phyloP scores from a whole-genome alignment of 2,113 vertebrate species.

The Blennius ocellaris region DNA sequence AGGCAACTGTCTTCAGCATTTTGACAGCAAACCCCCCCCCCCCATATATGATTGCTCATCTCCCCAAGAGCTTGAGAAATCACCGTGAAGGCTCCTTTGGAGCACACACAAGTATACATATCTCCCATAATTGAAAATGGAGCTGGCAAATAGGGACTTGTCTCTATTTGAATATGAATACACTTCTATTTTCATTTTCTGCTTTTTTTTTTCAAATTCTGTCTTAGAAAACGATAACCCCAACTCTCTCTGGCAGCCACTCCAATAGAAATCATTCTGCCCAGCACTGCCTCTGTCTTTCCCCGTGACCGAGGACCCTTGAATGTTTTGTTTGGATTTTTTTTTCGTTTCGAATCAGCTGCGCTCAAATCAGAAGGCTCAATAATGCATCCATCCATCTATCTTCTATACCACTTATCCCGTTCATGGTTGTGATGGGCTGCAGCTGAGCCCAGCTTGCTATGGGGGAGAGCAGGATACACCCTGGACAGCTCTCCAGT shows the following conservation, averaged over 20 bases:
- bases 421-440: too few species aligned
- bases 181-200: conserved; percentile 56
- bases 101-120: conserved; percentile 58
- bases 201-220: conserved; percentile 56
- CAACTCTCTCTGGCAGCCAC: conserved; percentile 13
- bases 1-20: background rate
- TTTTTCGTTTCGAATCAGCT: conserved; percentile 20
- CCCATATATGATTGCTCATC: conserved; percentile 8
- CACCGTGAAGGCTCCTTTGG: conserved; percentile 46
- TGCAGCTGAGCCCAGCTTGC: too few species aligned
- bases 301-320: conserved; percentile 18
- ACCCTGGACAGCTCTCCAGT: too few species aligned
- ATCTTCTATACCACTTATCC: too few species aligned
- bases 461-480: too few species aligned
- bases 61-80: conserved; percentile 29
- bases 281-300: conserved; percentile 27
- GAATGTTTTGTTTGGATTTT: background rate
- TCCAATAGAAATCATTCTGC: conserved; percentile 43
- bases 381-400: background rate
- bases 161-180: conserved; percentile 73
- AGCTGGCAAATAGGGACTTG: conserved; percentile 32
- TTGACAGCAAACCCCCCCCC: conserved; percentile 28
- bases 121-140: conserved; percentile 63
- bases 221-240: conserved; percentile 56
- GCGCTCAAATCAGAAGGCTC: conserved; percentile 27